A percentile compares a stretch with the other conserved stretches of the same genome.
Conservation (phyloP, 2,113 vertebrate genomes). For the Isichthys henryi region DNA sequence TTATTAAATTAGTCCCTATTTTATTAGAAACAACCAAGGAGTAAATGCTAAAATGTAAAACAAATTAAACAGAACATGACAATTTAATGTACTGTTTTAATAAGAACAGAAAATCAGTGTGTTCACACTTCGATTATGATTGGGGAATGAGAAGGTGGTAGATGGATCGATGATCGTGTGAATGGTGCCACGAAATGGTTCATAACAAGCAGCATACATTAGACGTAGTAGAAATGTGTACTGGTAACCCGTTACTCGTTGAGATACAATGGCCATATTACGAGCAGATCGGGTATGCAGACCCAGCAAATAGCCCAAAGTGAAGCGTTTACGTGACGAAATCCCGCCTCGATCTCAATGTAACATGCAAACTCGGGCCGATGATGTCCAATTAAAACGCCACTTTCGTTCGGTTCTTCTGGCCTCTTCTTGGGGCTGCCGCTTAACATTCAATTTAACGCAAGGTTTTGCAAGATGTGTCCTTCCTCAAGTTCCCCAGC, state of each 20-base stretch:
- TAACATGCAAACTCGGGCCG: not conserved
- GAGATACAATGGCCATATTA: not conserved
- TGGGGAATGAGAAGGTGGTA: not conserved
- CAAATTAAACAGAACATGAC: not conserved
- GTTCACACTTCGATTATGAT: not conserved
- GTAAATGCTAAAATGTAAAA: not conserved
- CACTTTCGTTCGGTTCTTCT: not conserved
- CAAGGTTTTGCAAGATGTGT: not conserved
- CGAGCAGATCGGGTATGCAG: not conserved
- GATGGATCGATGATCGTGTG: not conserved
- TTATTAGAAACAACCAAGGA: not conserved
- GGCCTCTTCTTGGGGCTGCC: not conserved
- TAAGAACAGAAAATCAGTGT: not conserved
- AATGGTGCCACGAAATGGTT: not conserved
- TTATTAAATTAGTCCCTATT: not conserved
- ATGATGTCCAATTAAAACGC: not conserved
- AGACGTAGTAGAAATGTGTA: not conserved
- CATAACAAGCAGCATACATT: not conserved
- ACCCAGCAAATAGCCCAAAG: not conserved
- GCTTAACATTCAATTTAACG: not conserved
- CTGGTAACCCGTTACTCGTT: not conserved
- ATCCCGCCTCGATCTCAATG: constrained; percentile 3
- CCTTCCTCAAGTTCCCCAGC: constrained; percentile 13
- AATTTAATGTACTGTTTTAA: not conserved
- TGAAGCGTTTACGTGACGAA: not conserved